Percentiles rank a stretch among this genome's conserved stretches.
Evolutionary conservation across 2,797 vertebrate genomes (phyloP).

Genomic region (Falco rusticolus): DNA sequence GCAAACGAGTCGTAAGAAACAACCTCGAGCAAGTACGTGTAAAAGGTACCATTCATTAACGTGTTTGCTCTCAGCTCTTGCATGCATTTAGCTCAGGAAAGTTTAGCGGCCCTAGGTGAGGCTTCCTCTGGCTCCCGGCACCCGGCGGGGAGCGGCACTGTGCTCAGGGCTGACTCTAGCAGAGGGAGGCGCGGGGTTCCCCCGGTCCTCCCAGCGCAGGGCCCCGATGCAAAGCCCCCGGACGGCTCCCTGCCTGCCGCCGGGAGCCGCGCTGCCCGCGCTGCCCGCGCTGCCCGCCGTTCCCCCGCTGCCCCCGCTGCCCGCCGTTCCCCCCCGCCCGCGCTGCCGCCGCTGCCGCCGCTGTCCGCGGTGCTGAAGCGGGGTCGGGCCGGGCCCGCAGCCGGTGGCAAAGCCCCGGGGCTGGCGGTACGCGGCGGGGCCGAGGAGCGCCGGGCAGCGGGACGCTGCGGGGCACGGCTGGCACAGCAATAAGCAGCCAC

Average conservation of each 20-base stretch:
- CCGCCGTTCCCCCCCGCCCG: too few relatives aligned
- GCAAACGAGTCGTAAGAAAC: neutral
- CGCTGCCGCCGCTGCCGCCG: neutral
- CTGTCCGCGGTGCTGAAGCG: slow-evolving; percentile 30
- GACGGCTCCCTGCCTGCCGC: neutral
- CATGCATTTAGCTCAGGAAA: neutral
- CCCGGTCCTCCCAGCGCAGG: neutral
- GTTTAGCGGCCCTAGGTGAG: neutral
- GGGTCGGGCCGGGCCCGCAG: neutral
- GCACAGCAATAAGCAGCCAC: neutral
- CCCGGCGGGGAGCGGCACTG: neutral
- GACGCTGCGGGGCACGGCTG: neutral
- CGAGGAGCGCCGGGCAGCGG: neutral
- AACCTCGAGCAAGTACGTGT: neutral
- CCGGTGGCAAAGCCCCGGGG: accelerated
- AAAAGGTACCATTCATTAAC: neutral
- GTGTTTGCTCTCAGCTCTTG: neutral
- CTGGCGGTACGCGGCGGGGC: neutral
- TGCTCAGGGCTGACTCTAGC: neutral
- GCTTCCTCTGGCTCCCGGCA: neutral
- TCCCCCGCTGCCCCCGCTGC: neutral
- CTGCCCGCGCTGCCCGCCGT: neutral
- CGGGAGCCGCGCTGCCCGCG: neutral
- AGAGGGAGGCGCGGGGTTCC: neutral
- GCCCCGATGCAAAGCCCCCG: accelerated